Evolutionary conservation across 1,140 invertebrate genomes (phyloP).

Genomic region (Drosophila pectinifera): DNA sequence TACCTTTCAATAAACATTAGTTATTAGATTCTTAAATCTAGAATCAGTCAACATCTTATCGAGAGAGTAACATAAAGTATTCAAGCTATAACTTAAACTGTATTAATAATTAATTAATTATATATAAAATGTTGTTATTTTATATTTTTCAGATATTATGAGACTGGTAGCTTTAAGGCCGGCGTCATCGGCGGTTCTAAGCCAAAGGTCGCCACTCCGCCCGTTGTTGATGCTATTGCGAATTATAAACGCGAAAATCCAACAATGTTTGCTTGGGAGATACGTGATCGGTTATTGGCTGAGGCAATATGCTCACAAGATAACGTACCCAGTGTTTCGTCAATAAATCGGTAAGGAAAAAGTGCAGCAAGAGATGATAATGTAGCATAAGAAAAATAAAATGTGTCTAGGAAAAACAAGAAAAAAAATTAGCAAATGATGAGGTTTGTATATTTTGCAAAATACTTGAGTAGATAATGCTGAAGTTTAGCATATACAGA

Average conservation of each 20-base stretch:
- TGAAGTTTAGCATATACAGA: too few relatives aligned
- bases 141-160: slow-evolving; percentile 93
- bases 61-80: too few relatives aligned
- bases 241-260: slow-evolving; percentile 99
- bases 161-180: slow-evolving; percentile 99
- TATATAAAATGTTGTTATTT: background rate
- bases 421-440: too few relatives aligned
- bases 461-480: too few relatives aligned
- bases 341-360: slow-evolving; percentile 97
- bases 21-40: too few relatives aligned
- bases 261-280: slow-evolving; percentile 99
- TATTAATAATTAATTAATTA: too few relatives aligned
- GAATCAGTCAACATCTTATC: too few relatives aligned
- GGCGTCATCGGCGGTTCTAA: slow-evolving; percentile 99
- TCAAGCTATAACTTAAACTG: background rate
- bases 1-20: too few relatives aligned
- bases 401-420: background rate
- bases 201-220: slow-evolving; percentile 99
- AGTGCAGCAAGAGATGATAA: background rate
- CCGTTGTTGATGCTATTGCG: slow-evolving; percentile 99
- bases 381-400: background rate
- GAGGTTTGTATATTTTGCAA: too few relatives aligned
- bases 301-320: slow-evolving; percentile 99
- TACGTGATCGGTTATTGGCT: slow-evolving; percentile 96
- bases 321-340: slow-evolving; percentile 99